These are phyloP conservation scores for Diachrysia chrysitis DNA, from an alignment of 2,888 invertebrate species.

Conservation along the genomic window DNA sequence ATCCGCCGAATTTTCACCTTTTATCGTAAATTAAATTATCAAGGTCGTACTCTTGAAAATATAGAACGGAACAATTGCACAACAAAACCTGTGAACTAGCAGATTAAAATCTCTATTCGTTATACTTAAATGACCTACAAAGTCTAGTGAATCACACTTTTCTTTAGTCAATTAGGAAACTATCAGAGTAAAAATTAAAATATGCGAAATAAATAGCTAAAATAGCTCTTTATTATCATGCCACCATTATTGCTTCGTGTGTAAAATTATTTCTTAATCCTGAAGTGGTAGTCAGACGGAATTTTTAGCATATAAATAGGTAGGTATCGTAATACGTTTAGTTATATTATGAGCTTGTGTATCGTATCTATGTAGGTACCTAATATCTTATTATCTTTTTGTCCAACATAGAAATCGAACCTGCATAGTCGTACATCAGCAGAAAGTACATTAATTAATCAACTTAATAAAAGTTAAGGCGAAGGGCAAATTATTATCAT, in stretches of 20 bases:
- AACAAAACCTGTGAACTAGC: slow-evolving; percentile 30
- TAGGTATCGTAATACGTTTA: no score
- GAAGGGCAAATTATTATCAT: no score
- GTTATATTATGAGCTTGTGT: no score
- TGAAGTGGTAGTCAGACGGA: not conserved
- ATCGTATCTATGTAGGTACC: no score
- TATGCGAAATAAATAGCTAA: not conserved
- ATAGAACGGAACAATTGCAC: slow-evolving; percentile 46
- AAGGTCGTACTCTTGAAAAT: slow-evolving; percentile 55
- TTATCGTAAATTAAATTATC: slow-evolving; percentile 29
- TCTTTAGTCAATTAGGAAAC: not conserved
- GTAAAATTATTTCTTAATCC: not conserved
- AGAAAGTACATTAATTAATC: not conserved
- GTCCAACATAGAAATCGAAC: no score
- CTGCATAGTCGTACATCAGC: no score
- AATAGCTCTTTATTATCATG: no score
- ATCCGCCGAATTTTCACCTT: slow-evolving; percentile 7
- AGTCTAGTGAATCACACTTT: no score
- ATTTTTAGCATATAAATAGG: no score
- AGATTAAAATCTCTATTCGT: slow-evolving; percentile 3
- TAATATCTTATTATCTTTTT: no score
- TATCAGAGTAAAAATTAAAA: not conserved
- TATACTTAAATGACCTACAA: not conserved
- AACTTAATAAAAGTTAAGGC: not conserved
- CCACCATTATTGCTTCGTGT: no score